phyloP scores from a whole-genome alignment of 53 echinoderm and acorn worm species.

The Patiria pectinifera region DNA sequence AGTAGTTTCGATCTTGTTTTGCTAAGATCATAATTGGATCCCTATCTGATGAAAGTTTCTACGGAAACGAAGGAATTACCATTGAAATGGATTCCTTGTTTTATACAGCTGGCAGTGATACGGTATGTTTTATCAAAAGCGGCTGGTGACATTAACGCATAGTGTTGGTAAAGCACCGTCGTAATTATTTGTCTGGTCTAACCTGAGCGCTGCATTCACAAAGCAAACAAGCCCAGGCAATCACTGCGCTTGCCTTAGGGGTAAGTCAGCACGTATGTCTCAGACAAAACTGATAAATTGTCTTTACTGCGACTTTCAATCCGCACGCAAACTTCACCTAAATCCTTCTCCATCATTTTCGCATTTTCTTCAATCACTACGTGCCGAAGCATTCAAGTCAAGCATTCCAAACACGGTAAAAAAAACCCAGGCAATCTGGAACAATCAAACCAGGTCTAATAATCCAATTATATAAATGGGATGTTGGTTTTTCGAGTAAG shows the following conservation, averaged over 20 bases:
- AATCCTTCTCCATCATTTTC: slow-evolving; percentile 28
- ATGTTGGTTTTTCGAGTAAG: not conserved
- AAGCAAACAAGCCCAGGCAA: not conserved
- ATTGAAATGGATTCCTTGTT: too few species aligned
- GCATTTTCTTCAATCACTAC: slow-evolving; percentile 36
- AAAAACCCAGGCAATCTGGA: not conserved
- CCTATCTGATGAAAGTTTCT: not conserved
- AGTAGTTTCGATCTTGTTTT: not conserved
- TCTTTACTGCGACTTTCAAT: not conserved
- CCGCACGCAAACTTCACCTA: not conserved
- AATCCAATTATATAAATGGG: slow-evolving; percentile 12
- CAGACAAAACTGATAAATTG: not conserved
- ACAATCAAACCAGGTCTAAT: not conserved
- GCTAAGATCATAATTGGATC: not conserved
- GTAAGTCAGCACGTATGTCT: not conserved
- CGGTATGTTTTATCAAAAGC: too few species aligned
- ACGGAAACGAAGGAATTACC: not conserved
- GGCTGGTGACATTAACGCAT: too few species aligned
- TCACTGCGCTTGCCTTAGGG: not conserved
- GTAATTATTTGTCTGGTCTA: not conserved
- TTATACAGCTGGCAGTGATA: too few species aligned
- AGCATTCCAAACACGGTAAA: not conserved
- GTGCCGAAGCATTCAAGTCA: slow-evolving; percentile 23
- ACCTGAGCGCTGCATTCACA: not conserved
- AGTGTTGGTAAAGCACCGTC: too few species aligned